Evolutionary conservation across 2,888 invertebrate species (phyloP).

Genomic region (Sphaerophoria rueppellii): DNA sequence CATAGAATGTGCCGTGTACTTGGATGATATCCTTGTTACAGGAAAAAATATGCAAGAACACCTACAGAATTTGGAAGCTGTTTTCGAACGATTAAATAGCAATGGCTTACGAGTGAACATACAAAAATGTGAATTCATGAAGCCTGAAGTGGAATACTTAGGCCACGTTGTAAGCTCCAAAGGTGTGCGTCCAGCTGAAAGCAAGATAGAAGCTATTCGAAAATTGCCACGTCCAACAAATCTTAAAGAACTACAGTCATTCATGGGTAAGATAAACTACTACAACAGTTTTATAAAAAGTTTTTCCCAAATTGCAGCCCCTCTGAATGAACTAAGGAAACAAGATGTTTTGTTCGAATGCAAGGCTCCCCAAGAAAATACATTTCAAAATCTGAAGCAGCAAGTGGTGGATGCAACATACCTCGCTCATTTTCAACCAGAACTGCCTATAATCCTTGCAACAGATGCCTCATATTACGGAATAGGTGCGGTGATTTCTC

Average conservation of each 20-base stretch:
- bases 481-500: conserved; percentile 63
- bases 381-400: conserved; percentile 75
- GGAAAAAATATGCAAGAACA: conserved; percentile 40
- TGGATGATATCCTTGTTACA: conserved; percentile 50
- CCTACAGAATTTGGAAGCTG: conserved; percentile 41
- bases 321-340: conserved; percentile 22
- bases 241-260: conserved; percentile 62
- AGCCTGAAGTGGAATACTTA: conserved; percentile 58
- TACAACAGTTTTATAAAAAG: conserved; percentile 70
- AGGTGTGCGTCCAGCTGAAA: conserved; percentile 27
- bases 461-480: conserved; percentile 71
- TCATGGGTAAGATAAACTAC: conserved; percentile 77
- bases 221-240: conserved; percentile 20
- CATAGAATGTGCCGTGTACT: conserved; percentile 38
- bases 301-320: not conserved
- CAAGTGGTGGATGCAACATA: conserved; percentile 44
- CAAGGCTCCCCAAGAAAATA: conserved; percentile 69
- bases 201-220: conserved; percentile 18
- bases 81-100: conserved; percentile 42
- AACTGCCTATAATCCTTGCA: conserved; percentile 48
- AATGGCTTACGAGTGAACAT: conserved; percentile 34
- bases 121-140: conserved; percentile 39
- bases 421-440: conserved; percentile 27
- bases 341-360: conserved; percentile 73
- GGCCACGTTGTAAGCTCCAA: conserved; percentile 32